phyloP scores from a whole-genome alignment of 2,113 vertebrate species.

The Chaetodon trifascialis region DNA sequence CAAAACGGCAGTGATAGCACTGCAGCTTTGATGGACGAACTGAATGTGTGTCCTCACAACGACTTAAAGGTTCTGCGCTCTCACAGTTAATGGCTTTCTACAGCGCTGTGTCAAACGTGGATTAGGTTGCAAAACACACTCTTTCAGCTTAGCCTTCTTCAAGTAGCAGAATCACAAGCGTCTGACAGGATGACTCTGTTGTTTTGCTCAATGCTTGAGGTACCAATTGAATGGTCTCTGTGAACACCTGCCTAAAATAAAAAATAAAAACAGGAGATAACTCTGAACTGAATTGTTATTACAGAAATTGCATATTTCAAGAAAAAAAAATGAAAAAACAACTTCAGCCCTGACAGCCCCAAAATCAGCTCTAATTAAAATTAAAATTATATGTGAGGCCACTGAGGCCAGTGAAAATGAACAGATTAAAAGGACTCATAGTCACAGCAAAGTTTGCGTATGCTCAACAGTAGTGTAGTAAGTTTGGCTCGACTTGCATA shows the following conservation, averaged over 20 bases:
- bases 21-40: constrained; percentile 77
- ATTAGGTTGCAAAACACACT: constrained; percentile 48
- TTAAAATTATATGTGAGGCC: not conserved
- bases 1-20: constrained; percentile 46
- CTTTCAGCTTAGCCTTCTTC: constrained; percentile 1
- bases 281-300: constrained; percentile 12
- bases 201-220: constrained; percentile 34
- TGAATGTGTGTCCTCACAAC: constrained; percentile 48
- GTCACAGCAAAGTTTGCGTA: not conserved
- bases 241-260: constrained; percentile 7
- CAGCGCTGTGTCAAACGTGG: constrained; percentile 51
- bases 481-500: not conserved
- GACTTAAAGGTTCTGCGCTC: constrained; percentile 61
- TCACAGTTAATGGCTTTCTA: constrained; percentile 63
- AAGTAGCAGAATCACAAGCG: constrained; percentile 25
- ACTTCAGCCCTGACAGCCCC: not conserved
- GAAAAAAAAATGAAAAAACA: not conserved
- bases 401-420: not conserved
- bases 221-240: constrained; percentile 11
- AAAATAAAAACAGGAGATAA: constrained; percentile 12
- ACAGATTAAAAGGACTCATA: not conserved
- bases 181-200: constrained; percentile 39
- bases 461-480: no score
- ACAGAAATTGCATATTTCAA: constrained; percentile 20
- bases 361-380: not conserved